phyloP scores from a whole-genome alignment of 37 sponge, comb jelly and placozoan genomes.

The Dysidea cf. avara region DNA sequence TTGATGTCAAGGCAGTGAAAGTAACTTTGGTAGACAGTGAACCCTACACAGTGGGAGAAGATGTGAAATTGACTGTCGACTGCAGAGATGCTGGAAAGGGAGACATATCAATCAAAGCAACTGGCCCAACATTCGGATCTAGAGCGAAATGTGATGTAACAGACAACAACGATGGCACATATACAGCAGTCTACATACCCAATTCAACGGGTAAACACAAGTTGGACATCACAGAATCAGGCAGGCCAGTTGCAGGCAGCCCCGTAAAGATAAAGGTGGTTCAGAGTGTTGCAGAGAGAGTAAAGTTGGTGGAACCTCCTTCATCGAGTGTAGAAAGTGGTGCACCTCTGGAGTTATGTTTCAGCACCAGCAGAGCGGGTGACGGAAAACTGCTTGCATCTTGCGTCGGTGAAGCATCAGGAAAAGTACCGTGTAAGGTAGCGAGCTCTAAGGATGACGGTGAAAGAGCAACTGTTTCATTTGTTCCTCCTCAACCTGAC shows the following conservation, averaged over 20 bases:
- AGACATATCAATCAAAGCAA: slow-evolving; percentile 1
- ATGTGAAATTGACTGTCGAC: slow-evolving; percentile 38
- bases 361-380: slow-evolving; percentile 55
- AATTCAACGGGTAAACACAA: neutral
- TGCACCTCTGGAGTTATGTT: slow-evolving; percentile 25
- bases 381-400: slow-evolving; percentile 44
- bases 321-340: neutral
- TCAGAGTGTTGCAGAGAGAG: no score
- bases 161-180: neutral
- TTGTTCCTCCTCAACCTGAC: slow-evolving; percentile 31
- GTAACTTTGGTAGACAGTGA: slow-evolving; percentile 7
- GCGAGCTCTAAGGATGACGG: slow-evolving; percentile 27
- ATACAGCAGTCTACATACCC: slow-evolving; percentile 1
- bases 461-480: slow-evolving; percentile 17
- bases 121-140: no score
- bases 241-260: neutral
- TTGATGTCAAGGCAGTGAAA: slow-evolving; percentile 27
- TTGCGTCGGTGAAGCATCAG: slow-evolving; percentile 28
- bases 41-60: slow-evolving; percentile 22
- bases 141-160: no score
- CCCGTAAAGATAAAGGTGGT: slow-evolving; percentile 6
- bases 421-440: slow-evolving; percentile 10
- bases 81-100: slow-evolving; percentile 15
- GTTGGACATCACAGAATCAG: neutral
- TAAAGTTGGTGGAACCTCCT: no score